A percentile compares a stretch with the other conserved stretches of the same genome.
These are phyloP conservation scores for Agapornis roseicollis DNA, from an alignment of 2,113 vertebrate species.

Conservation along the genomic window DNA sequence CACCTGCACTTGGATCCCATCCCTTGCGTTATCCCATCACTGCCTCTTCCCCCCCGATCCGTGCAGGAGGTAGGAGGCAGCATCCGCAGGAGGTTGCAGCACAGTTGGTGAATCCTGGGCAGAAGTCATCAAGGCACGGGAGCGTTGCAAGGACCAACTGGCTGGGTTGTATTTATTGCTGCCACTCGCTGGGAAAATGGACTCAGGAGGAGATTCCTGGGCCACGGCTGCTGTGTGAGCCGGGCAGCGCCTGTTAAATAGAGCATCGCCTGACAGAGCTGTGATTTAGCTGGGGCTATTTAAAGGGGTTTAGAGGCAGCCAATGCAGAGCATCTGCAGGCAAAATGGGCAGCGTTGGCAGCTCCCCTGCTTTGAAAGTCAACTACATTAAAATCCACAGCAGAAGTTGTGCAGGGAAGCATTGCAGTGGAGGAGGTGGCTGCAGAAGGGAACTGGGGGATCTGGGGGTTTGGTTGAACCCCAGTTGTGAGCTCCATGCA, in stretches of 20 bases:
- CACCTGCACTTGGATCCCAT: background rate
- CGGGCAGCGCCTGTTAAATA: slow-evolving; percentile 54
- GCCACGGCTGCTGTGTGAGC: background rate
- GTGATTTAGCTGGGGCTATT: slow-evolving; percentile 54
- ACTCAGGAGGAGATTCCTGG: slow-evolving; percentile 48
- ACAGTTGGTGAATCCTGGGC: slow-evolving; percentile 15
- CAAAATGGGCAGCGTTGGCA: slow-evolving; percentile 4
- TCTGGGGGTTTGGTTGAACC: background rate
- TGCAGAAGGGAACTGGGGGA: background rate
- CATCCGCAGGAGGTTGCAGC: slow-evolving; percentile 4
- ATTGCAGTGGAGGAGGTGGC: background rate
- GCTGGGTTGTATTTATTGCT: slow-evolving; percentile 58
- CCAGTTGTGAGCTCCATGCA: background rate
- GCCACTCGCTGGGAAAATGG: slow-evolving; percentile 54
- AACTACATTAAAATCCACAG: background rate
- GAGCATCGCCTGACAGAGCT: slow-evolving; percentile 58
- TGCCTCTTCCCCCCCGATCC: background rate
- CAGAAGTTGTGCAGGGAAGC: background rate
- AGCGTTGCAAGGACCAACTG: slow-evolving; percentile 43
- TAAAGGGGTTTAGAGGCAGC: slow-evolving; percentile 35
- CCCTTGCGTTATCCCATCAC: accelerated
- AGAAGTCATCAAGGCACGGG: slow-evolving; percentile 7
- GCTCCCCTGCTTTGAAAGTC: background rate
- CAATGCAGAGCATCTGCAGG: slow-evolving; percentile 49
- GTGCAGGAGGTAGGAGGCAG: background rate